phyloP scores from a whole-genome alignment of 1,140 invertebrate species.

The Hesperophylax magnus region DNA sequence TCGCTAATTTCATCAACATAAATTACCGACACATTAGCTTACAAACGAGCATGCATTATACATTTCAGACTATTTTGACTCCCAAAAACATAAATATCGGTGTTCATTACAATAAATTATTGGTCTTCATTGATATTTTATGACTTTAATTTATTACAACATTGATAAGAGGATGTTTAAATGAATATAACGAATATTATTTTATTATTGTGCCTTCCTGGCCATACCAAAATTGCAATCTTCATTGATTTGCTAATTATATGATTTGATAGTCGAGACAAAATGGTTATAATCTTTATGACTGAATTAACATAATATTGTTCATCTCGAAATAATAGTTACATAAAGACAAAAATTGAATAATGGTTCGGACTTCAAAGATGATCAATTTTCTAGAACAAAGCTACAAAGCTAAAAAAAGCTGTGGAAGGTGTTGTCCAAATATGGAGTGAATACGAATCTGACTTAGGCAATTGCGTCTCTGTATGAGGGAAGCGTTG shows the following conservation, averaged over 20 bases:
- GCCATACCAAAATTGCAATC: neutral
- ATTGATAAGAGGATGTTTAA: constrained; percentile 29
- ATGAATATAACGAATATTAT: constrained; percentile 14
- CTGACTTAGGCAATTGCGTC: too few relatives aligned
- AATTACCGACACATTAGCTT: constrained; percentile 14
- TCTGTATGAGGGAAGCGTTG: too few relatives aligned
- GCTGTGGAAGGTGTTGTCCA: too few relatives aligned
- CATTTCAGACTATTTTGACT: constrained; percentile 18
- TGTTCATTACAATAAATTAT: constrained; percentile 26
- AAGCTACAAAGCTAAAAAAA: too few relatives aligned
- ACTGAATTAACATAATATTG: too few relatives aligned
- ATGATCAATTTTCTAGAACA: too few relatives aligned
- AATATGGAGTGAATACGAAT: too few relatives aligned
- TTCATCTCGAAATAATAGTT: too few relatives aligned
- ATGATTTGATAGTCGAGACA: too few relatives aligned
- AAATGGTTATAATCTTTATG: too few relatives aligned
- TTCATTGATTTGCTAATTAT: neutral
- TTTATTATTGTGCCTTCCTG: neutral
- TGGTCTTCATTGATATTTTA: constrained; percentile 5
- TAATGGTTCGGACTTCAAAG: too few relatives aligned
- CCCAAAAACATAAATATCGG: constrained; percentile 27
- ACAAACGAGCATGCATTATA: constrained; percentile 25
- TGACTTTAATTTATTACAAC: constrained; percentile 3
- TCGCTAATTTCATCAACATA: constrained; percentile 23
- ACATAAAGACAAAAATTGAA: too few relatives aligned